Percentiles rank a stretch among this genome's conserved stretches.
phyloP scores from a whole-genome alignment of 2,113 vertebrate genomes.

The Pseudonaja textilis region DNA sequence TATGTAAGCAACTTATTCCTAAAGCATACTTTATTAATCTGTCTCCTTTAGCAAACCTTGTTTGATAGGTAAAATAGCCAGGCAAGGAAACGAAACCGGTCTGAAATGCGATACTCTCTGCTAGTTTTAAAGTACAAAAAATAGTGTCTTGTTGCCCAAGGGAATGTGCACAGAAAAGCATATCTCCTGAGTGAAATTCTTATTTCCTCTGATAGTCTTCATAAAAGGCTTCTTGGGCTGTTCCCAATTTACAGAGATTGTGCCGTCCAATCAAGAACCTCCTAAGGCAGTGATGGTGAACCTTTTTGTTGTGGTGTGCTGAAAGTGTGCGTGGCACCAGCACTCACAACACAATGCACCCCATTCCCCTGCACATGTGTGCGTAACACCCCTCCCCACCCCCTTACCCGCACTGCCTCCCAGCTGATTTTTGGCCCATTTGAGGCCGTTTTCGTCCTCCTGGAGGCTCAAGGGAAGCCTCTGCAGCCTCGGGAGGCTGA shows the following conservation, averaged over 20 bases:
- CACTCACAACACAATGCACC: no score
- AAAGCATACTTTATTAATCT: not conserved
- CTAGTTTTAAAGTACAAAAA: not conserved
- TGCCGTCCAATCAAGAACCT: not conserved
- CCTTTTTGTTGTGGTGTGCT: no score
- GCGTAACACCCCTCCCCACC: no score
- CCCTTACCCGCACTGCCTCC: no score
- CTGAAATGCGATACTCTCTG: not conserved
- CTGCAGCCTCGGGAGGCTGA: no score
- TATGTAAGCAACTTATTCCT: not conserved
- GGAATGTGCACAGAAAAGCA: not conserved
- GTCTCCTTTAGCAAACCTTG: not conserved
- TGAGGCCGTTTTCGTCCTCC: no score
- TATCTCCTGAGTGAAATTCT: no score
- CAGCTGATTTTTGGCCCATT: no score
- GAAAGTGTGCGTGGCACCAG: no score
- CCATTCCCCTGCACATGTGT: no score
- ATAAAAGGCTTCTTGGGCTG: not conserved
- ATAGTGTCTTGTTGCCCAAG: not conserved
- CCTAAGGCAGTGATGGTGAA: fast-evolving
- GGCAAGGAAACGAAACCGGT: not conserved
- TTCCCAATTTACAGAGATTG: not conserved
- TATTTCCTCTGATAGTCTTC: not conserved
- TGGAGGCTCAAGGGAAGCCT: no score
- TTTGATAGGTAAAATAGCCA: not conserved